Percentiles rank a stretch among this genome's conserved stretches.
These are phyloP conservation scores for Alouatta palliata DNA, from an alignment of 2,113 vertebrate genomes.

Conservation along the genomic window DNA sequence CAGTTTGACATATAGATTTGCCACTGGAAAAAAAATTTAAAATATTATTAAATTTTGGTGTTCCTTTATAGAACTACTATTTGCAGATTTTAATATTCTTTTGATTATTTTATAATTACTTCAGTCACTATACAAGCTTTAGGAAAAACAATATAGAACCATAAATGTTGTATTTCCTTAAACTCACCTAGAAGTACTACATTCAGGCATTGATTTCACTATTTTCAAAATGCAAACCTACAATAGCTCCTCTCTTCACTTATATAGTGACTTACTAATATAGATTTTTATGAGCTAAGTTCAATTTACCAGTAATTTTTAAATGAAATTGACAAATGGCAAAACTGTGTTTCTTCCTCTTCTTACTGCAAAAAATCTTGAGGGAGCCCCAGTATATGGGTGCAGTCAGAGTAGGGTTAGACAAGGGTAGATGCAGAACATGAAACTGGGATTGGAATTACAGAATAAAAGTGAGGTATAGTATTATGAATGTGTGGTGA, in stretches of 20 bases:
- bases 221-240: not conserved
- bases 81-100: not conserved
- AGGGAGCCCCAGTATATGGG: not conserved
- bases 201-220: not conserved
- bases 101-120: not conserved
- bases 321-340: not conserved
- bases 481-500: not conserved
- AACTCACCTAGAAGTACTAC: not conserved
- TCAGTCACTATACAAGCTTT: not conserved
- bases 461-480: not conserved
- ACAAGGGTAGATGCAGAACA: not conserved
- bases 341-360: not conserved
- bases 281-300: not conserved
- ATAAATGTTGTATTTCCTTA: not conserved
- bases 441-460: not conserved
- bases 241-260: not conserved
- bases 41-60: not conserved
- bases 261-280: not conserved
- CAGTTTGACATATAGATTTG: not conserved
- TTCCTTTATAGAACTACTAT: not conserved
- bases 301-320: not conserved
- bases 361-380: not conserved
- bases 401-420: not conserved
- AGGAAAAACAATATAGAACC: not conserved
- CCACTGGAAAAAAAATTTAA: not conserved